A percentile compares a stretch with the other conserved stretches of the same genome.
Conservation (phyloP, 2,113 vertebrate genomes). For the Athene cunicularia region DNA sequence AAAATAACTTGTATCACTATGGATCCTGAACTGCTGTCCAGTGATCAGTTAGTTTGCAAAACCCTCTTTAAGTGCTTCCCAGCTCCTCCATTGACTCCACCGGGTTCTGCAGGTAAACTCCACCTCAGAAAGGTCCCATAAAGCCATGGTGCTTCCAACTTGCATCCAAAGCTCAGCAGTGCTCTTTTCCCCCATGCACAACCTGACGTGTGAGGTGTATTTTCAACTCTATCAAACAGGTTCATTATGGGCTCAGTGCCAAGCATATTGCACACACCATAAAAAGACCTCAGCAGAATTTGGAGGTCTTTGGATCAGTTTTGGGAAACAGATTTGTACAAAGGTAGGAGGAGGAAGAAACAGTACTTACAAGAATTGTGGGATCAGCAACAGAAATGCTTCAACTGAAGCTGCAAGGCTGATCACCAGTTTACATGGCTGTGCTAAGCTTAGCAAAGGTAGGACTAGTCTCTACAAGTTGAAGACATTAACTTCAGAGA, state of each 20-base stretch:
- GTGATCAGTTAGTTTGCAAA: background rate
- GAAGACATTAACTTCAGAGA: background rate
- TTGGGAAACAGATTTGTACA: background rate
- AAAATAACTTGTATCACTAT: background rate
- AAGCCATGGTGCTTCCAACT: background rate
- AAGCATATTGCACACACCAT: background rate
- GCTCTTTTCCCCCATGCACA: background rate
- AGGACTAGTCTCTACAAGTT: background rate
- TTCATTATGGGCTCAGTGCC: background rate
- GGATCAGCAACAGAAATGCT: background rate
- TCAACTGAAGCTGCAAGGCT: background rate
- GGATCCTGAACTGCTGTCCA: background rate
- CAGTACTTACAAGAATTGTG: background rate
- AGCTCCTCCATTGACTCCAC: background rate
- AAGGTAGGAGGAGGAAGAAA: background rate
- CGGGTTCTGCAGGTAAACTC: background rate
- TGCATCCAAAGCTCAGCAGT: background rate
- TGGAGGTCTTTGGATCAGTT: background rate
- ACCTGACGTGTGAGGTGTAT: background rate
- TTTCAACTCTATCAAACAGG: background rate
- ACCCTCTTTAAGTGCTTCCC: background rate
- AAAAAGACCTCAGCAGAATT: background rate
- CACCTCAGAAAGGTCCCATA: background rate
- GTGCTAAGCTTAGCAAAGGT: background rate
- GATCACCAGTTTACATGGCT: background rate